phyloP scores from a whole-genome alignment of 2,888 invertebrate species.

The Frankliniella fusca region DNA sequence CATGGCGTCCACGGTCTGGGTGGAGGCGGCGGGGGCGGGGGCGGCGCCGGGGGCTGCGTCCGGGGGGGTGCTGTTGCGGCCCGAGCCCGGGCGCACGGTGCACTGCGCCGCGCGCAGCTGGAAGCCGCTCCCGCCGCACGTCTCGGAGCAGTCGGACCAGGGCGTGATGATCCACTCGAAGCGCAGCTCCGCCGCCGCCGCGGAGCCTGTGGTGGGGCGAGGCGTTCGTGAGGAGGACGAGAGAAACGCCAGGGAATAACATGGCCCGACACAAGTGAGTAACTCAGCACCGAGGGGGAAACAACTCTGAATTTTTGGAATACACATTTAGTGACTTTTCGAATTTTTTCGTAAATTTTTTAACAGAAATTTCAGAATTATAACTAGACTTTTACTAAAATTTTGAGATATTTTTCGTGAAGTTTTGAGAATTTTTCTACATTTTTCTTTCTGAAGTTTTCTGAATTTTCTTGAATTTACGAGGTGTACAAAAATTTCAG shows the following conservation, averaged over 20 bases:
- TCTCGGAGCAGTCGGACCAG: conserved; percentile 82
- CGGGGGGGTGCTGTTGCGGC: conserved; percentile 38
- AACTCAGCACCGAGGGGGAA: too few relatives aligned
- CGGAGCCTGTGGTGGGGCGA: not conserved
- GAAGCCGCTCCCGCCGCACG: conserved; percentile 72
- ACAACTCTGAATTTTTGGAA: too few relatives aligned
- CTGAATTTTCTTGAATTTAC: too few relatives aligned
- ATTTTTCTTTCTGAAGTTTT: too few relatives aligned
- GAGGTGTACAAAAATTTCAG: too few relatives aligned
- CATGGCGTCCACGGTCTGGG: conserved; percentile 58
- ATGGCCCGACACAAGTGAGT: too few relatives aligned
- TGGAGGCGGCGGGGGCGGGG: conserved; percentile 50
- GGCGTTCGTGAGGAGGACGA: not conserved
- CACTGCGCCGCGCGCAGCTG: conserved; percentile 69
- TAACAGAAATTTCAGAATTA: too few relatives aligned
- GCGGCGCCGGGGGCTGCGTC: conserved; percentile 44
- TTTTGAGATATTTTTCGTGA: too few relatives aligned
- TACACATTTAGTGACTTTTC: too few relatives aligned
- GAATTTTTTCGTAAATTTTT: too few relatives aligned
- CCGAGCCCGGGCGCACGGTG: conserved; percentile 58
- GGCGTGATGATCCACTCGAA: conserved; percentile 77
- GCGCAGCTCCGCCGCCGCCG: conserved; percentile 45
- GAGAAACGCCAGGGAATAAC: not conserved
- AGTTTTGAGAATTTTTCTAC: too few relatives aligned
- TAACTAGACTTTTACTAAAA: too few relatives aligned